These are phyloP conservation scores for Pinna nobilis DNA, from an alignment of 1,140 invertebrate genomes.

Conservation along the genomic window DNA sequence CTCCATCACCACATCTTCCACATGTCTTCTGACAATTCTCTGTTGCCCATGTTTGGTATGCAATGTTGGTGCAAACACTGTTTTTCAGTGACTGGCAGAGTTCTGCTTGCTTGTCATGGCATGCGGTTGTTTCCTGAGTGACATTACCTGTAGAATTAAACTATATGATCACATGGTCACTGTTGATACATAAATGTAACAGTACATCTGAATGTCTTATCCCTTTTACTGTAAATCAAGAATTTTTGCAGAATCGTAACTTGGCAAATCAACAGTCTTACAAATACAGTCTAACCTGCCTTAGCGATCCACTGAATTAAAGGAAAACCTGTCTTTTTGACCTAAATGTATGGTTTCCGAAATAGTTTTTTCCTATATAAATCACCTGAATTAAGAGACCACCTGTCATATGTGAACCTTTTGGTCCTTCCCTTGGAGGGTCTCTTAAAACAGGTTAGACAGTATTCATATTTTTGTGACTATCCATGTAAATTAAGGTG, in stretches of 20 bases:
- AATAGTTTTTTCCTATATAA: too few relatives aligned
- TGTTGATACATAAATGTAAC: background rate
- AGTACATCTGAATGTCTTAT: background rate
- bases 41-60: slow-evolving; percentile 28
- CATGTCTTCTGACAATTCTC: slow-evolving; percentile 35
- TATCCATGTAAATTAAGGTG: too few relatives aligned
- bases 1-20: slow-evolving; percentile 12
- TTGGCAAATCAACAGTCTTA: background rate
- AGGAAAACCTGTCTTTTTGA: too few relatives aligned
- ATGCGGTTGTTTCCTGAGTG: background rate
- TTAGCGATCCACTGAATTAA: background rate
- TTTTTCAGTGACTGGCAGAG: slow-evolving; percentile 20
- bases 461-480: too few relatives aligned
- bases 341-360: too few relatives aligned
- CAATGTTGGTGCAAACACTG: slow-evolving; percentile 30
- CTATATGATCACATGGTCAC: background rate
- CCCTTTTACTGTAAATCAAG: background rate
- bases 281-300: background rate
- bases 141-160: background rate
- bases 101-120: slow-evolving; percentile 15
- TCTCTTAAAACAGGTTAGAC: too few relatives aligned
- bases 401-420: too few relatives aligned
- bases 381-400: too few relatives aligned
- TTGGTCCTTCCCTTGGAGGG: too few relatives aligned
- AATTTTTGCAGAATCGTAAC: background rate